phyloP scores from a whole-genome alignment of 2,888 invertebrate species.

The Leptopilina myrica region DNA sequence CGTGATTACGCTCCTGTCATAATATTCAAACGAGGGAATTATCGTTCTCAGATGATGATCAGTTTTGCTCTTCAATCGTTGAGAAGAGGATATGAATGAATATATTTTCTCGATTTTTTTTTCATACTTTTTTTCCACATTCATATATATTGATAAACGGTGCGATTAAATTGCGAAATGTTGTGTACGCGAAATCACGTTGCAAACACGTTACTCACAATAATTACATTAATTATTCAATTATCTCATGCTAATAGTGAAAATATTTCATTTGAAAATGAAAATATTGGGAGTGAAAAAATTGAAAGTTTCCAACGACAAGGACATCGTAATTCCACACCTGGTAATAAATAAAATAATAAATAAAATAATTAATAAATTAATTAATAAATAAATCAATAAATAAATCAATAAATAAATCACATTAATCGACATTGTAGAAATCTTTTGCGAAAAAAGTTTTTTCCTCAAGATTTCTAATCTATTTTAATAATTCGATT shows the following conservation, averaged over 20 bases:
- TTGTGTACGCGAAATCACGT: neutral
- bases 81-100: conserved; percentile 1
- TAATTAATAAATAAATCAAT: neutral
- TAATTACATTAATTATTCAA: conserved; percentile 16
- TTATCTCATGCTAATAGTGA: too few species aligned
- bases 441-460: too few species aligned
- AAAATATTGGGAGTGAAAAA: neutral
- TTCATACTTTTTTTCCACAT: neutral
- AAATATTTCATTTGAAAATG: neutral
- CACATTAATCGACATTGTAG: neutral
- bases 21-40: neutral
- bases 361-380: too few species aligned
- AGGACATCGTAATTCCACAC: neutral
- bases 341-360: neutral
- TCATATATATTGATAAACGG: conserved; percentile 1
- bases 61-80: conserved; percentile 25
- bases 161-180: conserved; percentile 16
- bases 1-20: conserved; percentile 21
- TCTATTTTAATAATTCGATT: neutral
- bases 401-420: neutral
- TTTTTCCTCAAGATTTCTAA: too few species aligned
- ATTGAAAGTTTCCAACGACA: neutral
- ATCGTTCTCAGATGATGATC: conserved; percentile 13
- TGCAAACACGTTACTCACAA: conserved; percentile 15
- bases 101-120: neutral